phyloP scores from a whole-genome alignment of 1,140 invertebrate genomes.

The Proctacanthus coquilletti region DNA sequence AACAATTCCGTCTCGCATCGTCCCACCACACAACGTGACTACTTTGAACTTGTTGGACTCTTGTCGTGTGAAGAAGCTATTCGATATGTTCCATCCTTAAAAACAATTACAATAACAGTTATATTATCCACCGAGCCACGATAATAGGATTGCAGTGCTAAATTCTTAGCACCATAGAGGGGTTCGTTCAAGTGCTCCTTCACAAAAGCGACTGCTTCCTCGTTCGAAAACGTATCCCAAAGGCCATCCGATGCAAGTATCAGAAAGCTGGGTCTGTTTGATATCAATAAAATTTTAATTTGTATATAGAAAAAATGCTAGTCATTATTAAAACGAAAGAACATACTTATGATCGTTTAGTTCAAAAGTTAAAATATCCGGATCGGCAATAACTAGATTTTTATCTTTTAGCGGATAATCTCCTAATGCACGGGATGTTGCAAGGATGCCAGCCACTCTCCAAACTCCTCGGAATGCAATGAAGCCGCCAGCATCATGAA shows the following conservation, averaged over 20 bases:
- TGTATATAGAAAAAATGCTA: constrained; percentile 2
- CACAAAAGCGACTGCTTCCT: constrained; percentile 81
- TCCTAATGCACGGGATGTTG: constrained; percentile 84
- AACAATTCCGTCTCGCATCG: too few species aligned
- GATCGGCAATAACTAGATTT: constrained; percentile 85
- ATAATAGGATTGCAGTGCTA: constrained; percentile 79
- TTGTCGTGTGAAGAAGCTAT: too few species aligned
- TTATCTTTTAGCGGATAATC: constrained; percentile 92
- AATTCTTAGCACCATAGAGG: constrained; percentile 75
- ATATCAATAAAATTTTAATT: neutral
- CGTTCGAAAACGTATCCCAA: constrained; percentile 90
- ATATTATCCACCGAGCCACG: constrained; percentile 91
- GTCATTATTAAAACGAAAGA: neutral
- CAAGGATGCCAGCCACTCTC: constrained; percentile 89
- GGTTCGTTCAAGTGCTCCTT: constrained; percentile 68
- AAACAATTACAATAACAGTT: constrained; percentile 81
- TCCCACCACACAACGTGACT: too few species aligned
- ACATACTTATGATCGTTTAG: constrained; percentile 53
- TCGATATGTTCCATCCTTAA: constrained; percentile 40
- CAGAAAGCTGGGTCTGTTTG: constrained; percentile 57
- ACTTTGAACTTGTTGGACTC: too few species aligned
- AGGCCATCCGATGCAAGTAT: constrained; percentile 89
- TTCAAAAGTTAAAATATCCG: constrained; percentile 90
- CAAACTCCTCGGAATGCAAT: constrained; percentile 92
- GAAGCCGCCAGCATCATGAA: constrained; percentile 82